Base-by-base conservation (phyloP, 1,140 invertebrate species). In the Lethocerus indicus region DNA sequence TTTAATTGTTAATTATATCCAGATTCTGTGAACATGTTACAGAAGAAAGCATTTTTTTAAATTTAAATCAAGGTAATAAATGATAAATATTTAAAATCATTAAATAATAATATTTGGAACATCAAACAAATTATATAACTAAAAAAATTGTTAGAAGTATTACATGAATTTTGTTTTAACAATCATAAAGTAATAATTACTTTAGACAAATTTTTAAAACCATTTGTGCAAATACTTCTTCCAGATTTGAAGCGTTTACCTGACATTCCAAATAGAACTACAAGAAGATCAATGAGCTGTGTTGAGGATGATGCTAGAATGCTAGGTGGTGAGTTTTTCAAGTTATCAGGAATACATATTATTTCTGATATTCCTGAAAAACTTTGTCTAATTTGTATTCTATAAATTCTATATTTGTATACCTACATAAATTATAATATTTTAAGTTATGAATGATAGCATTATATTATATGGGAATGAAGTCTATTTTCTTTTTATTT, bases 241-340 rank as follows among this genome's bases (percentile, higher is more conserved):
- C 16, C 41, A 58, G 57, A 58, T 67, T 62, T 70, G 61, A 69
- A 68, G 65, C 63, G 67, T 63, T 49, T 53, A 13, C 49, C 57
- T n/a, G 57, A 56, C 12, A 12, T 49, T 13, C 29, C 36, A 16
- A 28, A 39, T 12, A 50, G 40, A 37, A 40, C 32, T 18, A 13
- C 53, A 32, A 54, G 55, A 44, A 51, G 52, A 49, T 49, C 54
- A 14, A 35, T 58, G 28, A 61, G 60, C 47, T 70, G 69, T 54
- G 64, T 69, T 47, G 70, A 71, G 58, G 70, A 71, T 63, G 69
- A 71, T 61, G 69, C 70, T 57, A 67, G 68, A 54, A 68, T 71
- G 54, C 64, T 71, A 53, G 69, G 69, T 61, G 68, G 69, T 71
- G 64, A 67, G 63, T 67, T 52, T 46, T 55, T 54, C 29, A 53